These are phyloP conservation scores for Nesoenas mayeri DNA, from an alignment of 2,113 vertebrate genomes.

Conservation along the genomic window DNA sequence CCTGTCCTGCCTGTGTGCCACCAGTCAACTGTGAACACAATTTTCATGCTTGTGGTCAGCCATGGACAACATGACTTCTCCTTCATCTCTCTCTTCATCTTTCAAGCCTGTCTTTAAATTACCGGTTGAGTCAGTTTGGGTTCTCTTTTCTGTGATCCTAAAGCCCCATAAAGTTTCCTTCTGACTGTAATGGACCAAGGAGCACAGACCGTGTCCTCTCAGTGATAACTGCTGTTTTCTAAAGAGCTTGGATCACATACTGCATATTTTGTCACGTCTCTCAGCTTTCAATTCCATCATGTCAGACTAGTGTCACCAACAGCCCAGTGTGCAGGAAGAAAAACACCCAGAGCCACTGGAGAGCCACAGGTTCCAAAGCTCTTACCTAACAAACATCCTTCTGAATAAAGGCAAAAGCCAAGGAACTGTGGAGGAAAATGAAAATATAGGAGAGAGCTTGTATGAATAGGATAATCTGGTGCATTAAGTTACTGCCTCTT, in stretches of 20 bases:
- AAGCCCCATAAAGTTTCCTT: neutral
- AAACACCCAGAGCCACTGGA: neutral
- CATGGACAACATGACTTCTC: neutral
- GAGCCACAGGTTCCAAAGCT: neutral
- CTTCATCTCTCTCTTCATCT: neutral
- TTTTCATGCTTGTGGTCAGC: neutral
- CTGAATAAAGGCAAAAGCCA: neutral
- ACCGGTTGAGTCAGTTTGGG: neutral
- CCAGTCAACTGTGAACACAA: neutral
- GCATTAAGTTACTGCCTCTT: neutral
- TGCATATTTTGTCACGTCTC: neutral
- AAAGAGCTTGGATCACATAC: neutral
- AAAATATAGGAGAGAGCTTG: neutral
- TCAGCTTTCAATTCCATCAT: neutral
- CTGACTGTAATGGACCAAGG: neutral
- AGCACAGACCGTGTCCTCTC: neutral
- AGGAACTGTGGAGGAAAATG: neutral
- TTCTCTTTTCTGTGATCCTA: neutral
- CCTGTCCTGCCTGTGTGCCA: neutral
- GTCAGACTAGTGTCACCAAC: neutral
- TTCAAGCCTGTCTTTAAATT: slow-evolving; percentile 6
- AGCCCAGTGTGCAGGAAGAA: neutral
- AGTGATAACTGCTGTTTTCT: neutral
- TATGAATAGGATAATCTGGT: neutral
- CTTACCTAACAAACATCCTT: rapidly evolving